Percentiles rank a stretch among this genome's conserved stretches.
Evolutionary conservation across 2,888 invertebrate species (phyloP).

Genomic region (Abrostola tripartita): DNA sequence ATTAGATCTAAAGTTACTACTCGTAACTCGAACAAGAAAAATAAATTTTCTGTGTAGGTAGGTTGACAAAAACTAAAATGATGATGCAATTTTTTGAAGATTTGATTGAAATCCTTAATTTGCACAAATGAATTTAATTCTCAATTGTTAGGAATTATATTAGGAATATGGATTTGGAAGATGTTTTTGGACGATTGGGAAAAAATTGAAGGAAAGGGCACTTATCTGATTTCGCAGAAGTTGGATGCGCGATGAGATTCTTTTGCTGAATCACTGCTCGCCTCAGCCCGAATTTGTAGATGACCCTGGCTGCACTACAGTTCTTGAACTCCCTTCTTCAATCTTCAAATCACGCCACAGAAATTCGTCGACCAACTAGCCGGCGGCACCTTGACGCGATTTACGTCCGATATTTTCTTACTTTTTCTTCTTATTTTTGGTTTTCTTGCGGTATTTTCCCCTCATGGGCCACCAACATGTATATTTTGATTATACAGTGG

Average conservation of each 20-base stretch:
- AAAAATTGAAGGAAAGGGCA: constrained; percentile 3
- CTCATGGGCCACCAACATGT: constrained; percentile 8
- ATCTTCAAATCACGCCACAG: neutral
- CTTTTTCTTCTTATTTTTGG: constrained; percentile 1
- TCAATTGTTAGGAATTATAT: neutral
- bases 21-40: no score
- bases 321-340: neutral
- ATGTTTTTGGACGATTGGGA: neutral
- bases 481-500: neutral
- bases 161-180: constrained; percentile 1
- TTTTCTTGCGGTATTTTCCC: constrained; percentile 1
- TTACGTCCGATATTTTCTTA: neutral
- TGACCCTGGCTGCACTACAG: constrained; percentile 1
- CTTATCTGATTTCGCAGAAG: constrained; percentile 7
- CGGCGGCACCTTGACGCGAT: neutral
- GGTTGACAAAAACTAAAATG: neutral
- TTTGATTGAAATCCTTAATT: neutral
- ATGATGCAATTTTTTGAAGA: neutral
- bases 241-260: constrained; percentile 4
- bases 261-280: constrained; percentile 6
- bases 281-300: neutral
- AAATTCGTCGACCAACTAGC: neutral
- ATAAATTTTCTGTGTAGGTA: neutral
- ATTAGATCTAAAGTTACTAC: no score
- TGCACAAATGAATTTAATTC: neutral